Percentiles rank a stretch among this genome's conserved stretches.
phyloP scores from a whole-genome alignment of 2,113 vertebrate genomes.

The Tragelaphus strepsiceros region DNA sequence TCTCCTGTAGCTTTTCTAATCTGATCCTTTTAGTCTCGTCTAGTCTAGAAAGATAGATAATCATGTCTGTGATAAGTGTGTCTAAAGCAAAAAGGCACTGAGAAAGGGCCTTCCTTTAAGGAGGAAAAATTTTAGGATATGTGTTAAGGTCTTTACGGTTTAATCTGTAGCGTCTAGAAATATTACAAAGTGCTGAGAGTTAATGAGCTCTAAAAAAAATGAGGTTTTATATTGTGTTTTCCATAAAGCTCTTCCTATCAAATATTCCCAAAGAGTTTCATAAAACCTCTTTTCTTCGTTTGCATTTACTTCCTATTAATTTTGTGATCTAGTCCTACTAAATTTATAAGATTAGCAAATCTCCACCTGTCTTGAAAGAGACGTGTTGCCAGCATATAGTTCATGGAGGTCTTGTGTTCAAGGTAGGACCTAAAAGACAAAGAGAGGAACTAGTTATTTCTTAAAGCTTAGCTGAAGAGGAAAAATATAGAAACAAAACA shows the following conservation, averaged over 20 bases:
- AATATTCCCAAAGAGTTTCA: neutral
- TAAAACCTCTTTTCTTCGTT: neutral
- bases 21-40: constrained; percentile 21
- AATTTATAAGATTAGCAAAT: constrained; percentile 46
- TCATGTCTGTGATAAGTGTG: neutral
- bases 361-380: constrained; percentile 95
- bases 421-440: constrained; percentile 85
- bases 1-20: neutral
- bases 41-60: constrained; percentile 21
- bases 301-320: neutral
- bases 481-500: neutral
- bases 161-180: neutral
- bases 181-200: neutral
- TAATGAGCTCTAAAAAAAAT: constrained; percentile 11
- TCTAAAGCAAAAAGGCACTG: neutral
- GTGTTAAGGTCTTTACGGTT: neutral
- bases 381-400: constrained; percentile 92
- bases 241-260: neutral
- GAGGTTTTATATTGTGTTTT: neutral
- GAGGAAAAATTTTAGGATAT: neutral
- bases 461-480: constrained; percentile 18
- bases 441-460: constrained; percentile 19
- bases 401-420: constrained; percentile 96
- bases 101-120: neutral
- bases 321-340: neutral